Evolutionary conservation across 2,113 vertebrate genomes (phyloP), one percentile per base, ranked within the genome.

Genomic region (Limnothrissa miodon): DNA sequence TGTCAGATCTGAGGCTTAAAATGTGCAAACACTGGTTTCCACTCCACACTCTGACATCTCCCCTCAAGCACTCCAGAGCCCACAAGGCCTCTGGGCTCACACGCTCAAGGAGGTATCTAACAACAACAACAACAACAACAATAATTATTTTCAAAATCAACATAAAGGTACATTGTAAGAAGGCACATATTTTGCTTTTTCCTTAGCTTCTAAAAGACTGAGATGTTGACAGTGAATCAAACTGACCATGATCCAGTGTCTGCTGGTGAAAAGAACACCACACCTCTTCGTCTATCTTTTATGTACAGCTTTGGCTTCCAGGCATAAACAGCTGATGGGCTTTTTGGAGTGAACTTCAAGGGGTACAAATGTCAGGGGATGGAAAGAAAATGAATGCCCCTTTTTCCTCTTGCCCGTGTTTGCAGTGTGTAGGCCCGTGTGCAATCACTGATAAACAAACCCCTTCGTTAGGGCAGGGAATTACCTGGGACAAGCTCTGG

Each of bases 281-380:
- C 51, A 56, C 3, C 66, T 70, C 62, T 70, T 13, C 4, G 29
- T 74, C 66, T 74, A 11, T 15, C 66, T 17, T 15, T 36, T 11
- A 13, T 15, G 11, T 36, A 10, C 29, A 4, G 62, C 62, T 36
- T 21, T 19, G 36, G 66, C 66, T 33, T 74, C 66, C 29, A 33
- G 66, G 66, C 33, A 74, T 13, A 74, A 74, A 36, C 36, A 8
- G 13, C 15, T 17, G 29, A 74, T 36, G 0, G 3, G 29, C 15
- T 74, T 74, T 36, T 74, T 74, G 29, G 66, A 74, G 25, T 36
- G 19, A 29, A 74, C 33, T 74, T 74, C 66, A 74, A 74, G 66
- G 62, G 25, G 33, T 9, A 74, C 66, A 74, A 29, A 36, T 39
- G 29, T 74, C 29, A 33, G 33, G 25, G 4, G 29, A 17, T 33